phyloP scores from a whole-genome alignment of 2,113 vertebrate genomes.

The Myotis yumanensis region DNA sequence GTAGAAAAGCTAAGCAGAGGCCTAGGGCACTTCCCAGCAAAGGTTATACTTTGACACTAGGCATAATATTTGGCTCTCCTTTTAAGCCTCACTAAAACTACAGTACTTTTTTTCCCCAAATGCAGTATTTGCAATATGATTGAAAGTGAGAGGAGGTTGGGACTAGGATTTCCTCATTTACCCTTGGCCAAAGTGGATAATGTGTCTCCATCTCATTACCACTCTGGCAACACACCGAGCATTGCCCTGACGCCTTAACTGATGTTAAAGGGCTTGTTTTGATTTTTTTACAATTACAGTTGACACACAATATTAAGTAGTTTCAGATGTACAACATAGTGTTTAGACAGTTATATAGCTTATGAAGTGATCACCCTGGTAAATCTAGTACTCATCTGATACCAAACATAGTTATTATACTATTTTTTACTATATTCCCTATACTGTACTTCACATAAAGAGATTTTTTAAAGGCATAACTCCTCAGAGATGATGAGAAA shows the following conservation, averaged over 20 bases:
- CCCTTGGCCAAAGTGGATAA: background rate
- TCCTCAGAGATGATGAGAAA: conserved; percentile 31
- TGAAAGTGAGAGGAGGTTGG: conserved; percentile 1
- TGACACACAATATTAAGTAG: background rate
- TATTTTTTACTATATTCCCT: background rate
- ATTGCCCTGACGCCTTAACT: background rate
- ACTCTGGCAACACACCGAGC: background rate
- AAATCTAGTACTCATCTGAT: background rate
- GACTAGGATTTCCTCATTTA: background rate
- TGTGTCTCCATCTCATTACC: too few relatives aligned
- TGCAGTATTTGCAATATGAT: background rate
- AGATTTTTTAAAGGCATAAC: background rate
- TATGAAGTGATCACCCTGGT: background rate
- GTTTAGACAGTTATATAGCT: background rate
- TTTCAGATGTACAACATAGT: background rate
- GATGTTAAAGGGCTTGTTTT: background rate
- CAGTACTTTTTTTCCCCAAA: background rate
- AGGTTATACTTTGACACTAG: background rate
- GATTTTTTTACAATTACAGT: background rate
- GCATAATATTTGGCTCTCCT: background rate
- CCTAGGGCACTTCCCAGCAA: background rate
- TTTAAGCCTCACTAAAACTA: background rate
- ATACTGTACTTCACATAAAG: background rate
- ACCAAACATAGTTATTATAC: background rate
- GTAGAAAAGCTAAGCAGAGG: background rate